phyloP scores from a whole-genome alignment of 23 tunicate genomes.

The Halocynthia roretzi region DNA sequence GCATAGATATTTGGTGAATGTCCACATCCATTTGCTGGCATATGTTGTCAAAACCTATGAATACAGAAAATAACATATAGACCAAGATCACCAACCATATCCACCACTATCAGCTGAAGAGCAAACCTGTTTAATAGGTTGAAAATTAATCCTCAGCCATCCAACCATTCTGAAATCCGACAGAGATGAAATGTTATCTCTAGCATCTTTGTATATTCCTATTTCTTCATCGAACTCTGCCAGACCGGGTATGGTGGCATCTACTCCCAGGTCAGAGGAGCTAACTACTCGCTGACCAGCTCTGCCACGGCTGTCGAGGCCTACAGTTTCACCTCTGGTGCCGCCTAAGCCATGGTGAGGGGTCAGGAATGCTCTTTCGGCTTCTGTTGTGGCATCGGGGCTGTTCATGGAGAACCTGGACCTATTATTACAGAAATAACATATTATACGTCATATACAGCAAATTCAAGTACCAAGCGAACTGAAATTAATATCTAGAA shows the following conservation, averaged over 20 bases:
- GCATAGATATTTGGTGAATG: constrained; percentile 65
- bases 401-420: constrained; percentile 55
- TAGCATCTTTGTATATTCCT: constrained; percentile 52
- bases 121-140: constrained; percentile 85
- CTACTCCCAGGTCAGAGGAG: constrained; percentile 35
- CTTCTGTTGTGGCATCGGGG: constrained; percentile 72
- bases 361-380: constrained; percentile 83
- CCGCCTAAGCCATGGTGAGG: constrained; percentile 29
- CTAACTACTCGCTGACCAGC: not conserved
- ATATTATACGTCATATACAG: too few relatives aligned
- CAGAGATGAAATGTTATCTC: constrained; percentile 62
- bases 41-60: constrained; percentile 78
- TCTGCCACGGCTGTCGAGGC: not conserved
- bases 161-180: constrained; percentile 69
- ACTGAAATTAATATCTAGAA: not conserved
- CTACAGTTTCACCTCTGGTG: constrained; percentile 4
- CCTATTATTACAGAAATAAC: constrained; percentile 5
- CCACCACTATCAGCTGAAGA: not conserved
- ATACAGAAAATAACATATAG: not conserved
- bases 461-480: too few relatives aligned
- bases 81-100: not conserved
- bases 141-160: constrained; percentile 71
- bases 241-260: constrained; percentile 50
- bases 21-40: constrained; percentile 99
- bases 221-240: constrained; percentile 87